Base-by-base conservation (phyloP, 1,140 invertebrate genomes). In the Pomphorhynchus laevis region DNA sequence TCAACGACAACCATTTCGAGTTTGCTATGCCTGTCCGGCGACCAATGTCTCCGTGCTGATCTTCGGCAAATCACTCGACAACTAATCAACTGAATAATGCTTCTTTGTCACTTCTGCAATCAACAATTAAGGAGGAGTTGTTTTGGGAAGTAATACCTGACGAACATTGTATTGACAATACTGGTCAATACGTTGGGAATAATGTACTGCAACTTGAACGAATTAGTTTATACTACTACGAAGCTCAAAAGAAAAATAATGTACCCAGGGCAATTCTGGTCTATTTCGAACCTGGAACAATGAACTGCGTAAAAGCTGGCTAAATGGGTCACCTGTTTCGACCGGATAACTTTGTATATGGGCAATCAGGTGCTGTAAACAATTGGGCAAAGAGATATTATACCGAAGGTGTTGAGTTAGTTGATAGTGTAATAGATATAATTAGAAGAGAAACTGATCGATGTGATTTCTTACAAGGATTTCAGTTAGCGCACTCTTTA, bases 361-460 rank as follows among this genome's bases (percentile, higher is more conserved):
- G 24, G 24, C 12, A 5, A 25, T 25, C 5, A 25, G 5, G 5
- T 6, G 24, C 12, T 25, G 24, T 70, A 4, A 76, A 77, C 55
- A 77, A 79, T 59, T 76, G 74, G 69, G 73, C 73, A 24, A 76
- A 77, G 54, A 74, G 73, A 34, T 72, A 76, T 51, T 84, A 82
- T 63, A 82, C 45, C 71, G 79, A 61, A 72, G 76, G 55, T 6
- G 74, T 73, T 5, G 76, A 79, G 51, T 55, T 77, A 22, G 68
- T 79, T 4, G 74, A 79, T 50, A 70, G 71, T 1, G 70, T 73
- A 1, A 54, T 79, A 32, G 74, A 79, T 49, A 71, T 77, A 1
- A 64, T 79, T 4, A 63, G 75, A 14, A 74, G 74, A 51, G 74
- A 80, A 53, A 71, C 75, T 5, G 77, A 84, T 56, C 67, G 67